Base-by-base conservation (phyloP, 1,140 invertebrate species). In the Macrocentrus cingulum region DNA sequence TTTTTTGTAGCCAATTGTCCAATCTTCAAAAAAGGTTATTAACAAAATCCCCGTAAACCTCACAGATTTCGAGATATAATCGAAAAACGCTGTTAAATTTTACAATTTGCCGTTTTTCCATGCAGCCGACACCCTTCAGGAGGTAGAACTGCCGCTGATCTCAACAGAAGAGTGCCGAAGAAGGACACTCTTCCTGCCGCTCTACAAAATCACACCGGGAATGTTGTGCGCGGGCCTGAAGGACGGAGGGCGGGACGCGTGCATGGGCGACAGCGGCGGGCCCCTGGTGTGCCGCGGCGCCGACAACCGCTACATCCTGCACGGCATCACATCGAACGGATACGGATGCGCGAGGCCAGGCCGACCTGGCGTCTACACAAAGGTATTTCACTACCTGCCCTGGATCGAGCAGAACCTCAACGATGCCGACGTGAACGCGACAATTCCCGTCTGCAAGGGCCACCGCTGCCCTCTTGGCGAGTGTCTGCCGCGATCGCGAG, bases 351-450 rank as follows among this genome's bases (percentile, higher is more conserved):
- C 91, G 0, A 83, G 88, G 56, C 87, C 88, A 1, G 89, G 91
- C 71, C 80, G 90, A 22, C 92, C 92, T 1, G 92, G 92, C 1
- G 91, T 95, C 41, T 95, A 95, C 77, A 94, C 92, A 0, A 91
- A 92, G 74, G 91, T 93, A 3, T 80, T 87, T 55, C 84, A 90
- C 68, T 91, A 92, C 72, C 72, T 92, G 13, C 82, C 85, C 29
- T 93, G 90, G 87, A 90, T 93, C 20, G 81, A 89, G 62, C 75
- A 80, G 8, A 80, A 83, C 19, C 84, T 84, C 46, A 72, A 66
- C 22, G 72, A 79, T 58, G 81, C 60, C 52, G 74, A 72, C 13
- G 52, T 65, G 18, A 50, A 66, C 44, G 69, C 74, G 3, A 66
- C 58, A 2, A 49, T 62, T n/a, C 62, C 64, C 0, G 63, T 69